phyloP scores from a whole-genome alignment of 2,888 invertebrate species.

The Phaonia tiefii region DNA sequence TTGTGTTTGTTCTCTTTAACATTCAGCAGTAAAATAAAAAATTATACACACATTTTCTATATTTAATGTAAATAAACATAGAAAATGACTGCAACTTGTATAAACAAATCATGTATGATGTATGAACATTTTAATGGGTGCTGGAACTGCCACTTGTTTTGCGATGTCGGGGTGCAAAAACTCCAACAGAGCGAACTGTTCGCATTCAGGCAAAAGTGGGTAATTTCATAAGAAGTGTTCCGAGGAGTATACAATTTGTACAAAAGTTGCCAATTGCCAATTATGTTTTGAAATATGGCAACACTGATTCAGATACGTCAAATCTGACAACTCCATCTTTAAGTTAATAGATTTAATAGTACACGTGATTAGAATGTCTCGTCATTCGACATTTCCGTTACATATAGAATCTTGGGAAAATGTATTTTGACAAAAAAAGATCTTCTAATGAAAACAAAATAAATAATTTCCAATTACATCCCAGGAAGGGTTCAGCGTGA shows the following conservation, averaged over 20 bases:
- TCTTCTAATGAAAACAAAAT: too few relatives aligned
- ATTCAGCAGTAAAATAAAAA: slow-evolving; percentile 17
- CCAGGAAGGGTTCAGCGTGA: too few relatives aligned
- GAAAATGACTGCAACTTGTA: slow-evolving; percentile 47
- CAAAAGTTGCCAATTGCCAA: too few relatives aligned
- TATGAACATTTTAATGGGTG: slow-evolving; percentile 9
- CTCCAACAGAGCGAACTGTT: background rate
- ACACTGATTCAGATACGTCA: too few relatives aligned
- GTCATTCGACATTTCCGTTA: too few relatives aligned
- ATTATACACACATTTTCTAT: slow-evolving; percentile 16
- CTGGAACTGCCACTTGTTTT: slow-evolving; percentile 58
- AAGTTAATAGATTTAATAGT: too few relatives aligned
- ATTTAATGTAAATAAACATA: slow-evolving; percentile 45
- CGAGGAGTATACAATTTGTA: background rate
- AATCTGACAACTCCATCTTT: too few relatives aligned
- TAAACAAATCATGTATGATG: slow-evolving; percentile 47
- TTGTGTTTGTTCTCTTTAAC: background rate
- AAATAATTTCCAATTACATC: too few relatives aligned
- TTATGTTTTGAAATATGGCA: too few relatives aligned
- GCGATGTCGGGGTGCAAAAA: background rate
- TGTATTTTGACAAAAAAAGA: too few relatives aligned
- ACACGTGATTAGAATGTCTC: too few relatives aligned
- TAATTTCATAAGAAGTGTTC: background rate
- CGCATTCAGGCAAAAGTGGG: background rate
- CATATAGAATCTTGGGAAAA: too few relatives aligned